A percentile compares a stretch with the other conserved stretches of the same genome.
These are phyloP conservation scores for Micropoecilia bifurca DNA, from an alignment of 2,797 vertebrate genomes.

Conservation along the genomic window DNA sequence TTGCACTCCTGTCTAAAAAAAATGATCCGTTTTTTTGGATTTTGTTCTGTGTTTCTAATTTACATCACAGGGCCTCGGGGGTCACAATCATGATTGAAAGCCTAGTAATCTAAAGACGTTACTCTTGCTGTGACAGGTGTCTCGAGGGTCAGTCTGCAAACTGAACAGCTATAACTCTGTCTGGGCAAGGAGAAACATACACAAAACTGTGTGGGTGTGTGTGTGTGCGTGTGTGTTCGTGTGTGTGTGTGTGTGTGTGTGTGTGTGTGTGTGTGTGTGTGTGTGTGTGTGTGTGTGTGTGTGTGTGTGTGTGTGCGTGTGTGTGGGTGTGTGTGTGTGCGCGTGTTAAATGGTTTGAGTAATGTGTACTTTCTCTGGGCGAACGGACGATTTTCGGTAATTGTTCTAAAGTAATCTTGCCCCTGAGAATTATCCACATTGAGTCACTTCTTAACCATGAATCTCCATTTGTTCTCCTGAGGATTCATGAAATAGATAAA, in stretches of 20 bases:
- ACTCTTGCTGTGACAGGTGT: not conserved
- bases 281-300: not conserved
- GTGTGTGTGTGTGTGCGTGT: not conserved
- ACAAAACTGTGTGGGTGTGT: not conserved
- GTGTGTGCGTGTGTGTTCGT: not conserved
- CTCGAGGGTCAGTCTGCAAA: not conserved
- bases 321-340: too few relatives aligned
- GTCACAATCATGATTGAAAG: not conserved
- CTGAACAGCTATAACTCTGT: conserved; percentile 7
- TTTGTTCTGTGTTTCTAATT: not conserved
- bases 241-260: too few relatives aligned
- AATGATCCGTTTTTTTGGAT: not conserved
- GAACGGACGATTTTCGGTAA: not conserved
- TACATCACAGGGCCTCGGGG: not conserved
- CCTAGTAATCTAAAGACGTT: not conserved
- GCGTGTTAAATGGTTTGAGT: not conserved
- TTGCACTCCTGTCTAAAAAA: not conserved
- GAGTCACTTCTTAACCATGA: not conserved
- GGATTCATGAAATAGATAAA: too few relatives aligned
- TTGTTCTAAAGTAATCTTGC: not conserved
- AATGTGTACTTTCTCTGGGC: not conserved
- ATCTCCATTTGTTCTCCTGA: not conserved
- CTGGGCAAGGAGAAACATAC: not conserved
- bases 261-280: too few relatives aligned
- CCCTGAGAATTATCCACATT: conserved; percentile 14